These are phyloP conservation scores for Gortyna flavago DNA, from an alignment of 2,888 invertebrate genomes.

Conservation along the genomic window DNA sequence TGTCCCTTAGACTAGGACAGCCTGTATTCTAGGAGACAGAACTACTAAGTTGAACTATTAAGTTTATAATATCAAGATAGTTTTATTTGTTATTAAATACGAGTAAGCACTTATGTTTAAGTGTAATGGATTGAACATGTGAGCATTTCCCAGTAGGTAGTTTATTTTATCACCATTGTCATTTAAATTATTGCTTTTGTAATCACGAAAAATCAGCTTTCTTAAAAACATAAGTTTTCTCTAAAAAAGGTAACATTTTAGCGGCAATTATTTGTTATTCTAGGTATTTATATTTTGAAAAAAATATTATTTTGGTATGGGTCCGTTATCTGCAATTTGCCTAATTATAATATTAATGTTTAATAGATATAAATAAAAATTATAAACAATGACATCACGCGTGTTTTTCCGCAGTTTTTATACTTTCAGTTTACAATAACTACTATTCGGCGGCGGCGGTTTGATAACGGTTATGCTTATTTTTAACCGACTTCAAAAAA, in stretches of 20 bases:
- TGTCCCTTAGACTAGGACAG: too few relatives aligned
- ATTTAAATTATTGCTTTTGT: slow-evolving; percentile 1
- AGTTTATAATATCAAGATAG: not conserved
- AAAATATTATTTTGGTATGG: not conserved
- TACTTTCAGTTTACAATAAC: not conserved
- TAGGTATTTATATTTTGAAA: not conserved
- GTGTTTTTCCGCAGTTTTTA: not conserved
- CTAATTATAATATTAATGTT: not conserved
- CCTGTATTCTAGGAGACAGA: too few relatives aligned
- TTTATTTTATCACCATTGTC: slow-evolving; percentile 3
- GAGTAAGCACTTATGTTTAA: too few relatives aligned
- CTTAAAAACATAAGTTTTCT: not conserved
- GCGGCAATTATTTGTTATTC: not conserved
- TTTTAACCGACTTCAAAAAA: too few relatives aligned
- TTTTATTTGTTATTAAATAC: slow-evolving; percentile 15
- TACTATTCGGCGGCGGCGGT: too few relatives aligned
- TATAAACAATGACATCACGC: not conserved
- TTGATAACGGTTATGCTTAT: not conserved
- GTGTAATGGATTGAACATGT: slow-evolving; percentile 14
- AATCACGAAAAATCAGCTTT: not conserved
- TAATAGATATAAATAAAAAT: not conserved
- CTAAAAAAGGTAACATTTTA: too few relatives aligned
- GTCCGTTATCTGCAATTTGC: not conserved
- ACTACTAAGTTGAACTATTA: too few relatives aligned
- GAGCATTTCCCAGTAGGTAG: not conserved